These are phyloP conservation scores for Hesperia comma DNA, from an alignment of 2,888 invertebrate genomes.

Conservation along the genomic window DNA sequence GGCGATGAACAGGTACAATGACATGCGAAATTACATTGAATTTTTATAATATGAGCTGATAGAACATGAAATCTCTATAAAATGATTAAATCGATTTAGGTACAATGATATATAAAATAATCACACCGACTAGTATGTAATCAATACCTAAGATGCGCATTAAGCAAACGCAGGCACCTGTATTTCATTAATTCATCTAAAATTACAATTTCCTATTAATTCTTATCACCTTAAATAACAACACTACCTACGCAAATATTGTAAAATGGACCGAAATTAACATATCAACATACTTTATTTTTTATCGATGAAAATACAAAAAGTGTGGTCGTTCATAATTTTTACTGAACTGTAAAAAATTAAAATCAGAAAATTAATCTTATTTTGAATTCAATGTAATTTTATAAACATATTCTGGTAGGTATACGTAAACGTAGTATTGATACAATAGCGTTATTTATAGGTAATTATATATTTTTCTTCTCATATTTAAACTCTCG, in stretches of 20 bases:
- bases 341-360: neutral
- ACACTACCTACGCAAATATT: conserved; percentile 16
- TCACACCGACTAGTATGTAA: conserved; percentile 48
- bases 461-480: conserved; percentile 15
- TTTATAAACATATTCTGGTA: neutral
- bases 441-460: neutral
- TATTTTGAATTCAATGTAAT: neutral
- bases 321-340: neutral
- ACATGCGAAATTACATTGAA: conserved; percentile 39
- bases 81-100: conserved; percentile 18
- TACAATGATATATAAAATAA: conserved; percentile 41
- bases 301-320: neutral
- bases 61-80: conserved; percentile 33
- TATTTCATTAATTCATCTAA: conserved; percentile 26
- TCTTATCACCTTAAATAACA: conserved; percentile 19
- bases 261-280: conserved; percentile 14
- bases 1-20: conserved; percentile 58
- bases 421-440: conserved; percentile 3
- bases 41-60: conserved; percentile 31
- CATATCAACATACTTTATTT: neutral
- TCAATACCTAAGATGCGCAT: conserved; percentile 46
- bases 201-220: conserved; percentile 20
- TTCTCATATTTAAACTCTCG: conserved; percentile 24
- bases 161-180: conserved; percentile 47
- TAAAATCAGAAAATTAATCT: neutral